phyloP scores from a whole-genome alignment of 1,140 invertebrate species.

The Bombyx mandarina region DNA sequence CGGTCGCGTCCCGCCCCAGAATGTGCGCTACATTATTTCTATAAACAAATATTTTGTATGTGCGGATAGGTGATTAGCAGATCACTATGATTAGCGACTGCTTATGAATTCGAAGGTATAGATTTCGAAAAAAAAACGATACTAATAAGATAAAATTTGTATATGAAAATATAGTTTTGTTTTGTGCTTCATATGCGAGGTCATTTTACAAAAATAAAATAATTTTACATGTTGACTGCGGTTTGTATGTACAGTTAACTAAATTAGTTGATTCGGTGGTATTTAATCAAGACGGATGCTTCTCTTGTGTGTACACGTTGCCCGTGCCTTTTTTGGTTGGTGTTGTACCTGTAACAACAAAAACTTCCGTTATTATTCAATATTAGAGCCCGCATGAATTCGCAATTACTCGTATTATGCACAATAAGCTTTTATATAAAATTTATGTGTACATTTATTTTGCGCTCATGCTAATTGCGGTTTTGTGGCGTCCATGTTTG shows the following conservation, averaged over 20 bases:
- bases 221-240: conserved; percentile 33
- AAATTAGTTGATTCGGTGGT: conserved; percentile 23
- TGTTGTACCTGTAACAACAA: conserved; percentile 44
- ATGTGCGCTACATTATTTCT: conserved; percentile 9
- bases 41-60: conserved; percentile 1
- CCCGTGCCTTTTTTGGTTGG: conserved; percentile 40
- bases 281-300: conserved; percentile 32
- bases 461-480: conserved; percentile 54
- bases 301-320: conserved; percentile 63
- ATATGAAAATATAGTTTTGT: conserved; percentile 37
- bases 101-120: too few species aligned
- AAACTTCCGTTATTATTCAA: conserved; percentile 9
- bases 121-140: conserved; percentile 1
- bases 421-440: conserved; percentile 22
- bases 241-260: conserved; percentile 27
- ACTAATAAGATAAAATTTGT: conserved; percentile 11
- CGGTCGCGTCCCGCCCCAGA: conserved; percentile 16
- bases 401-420: too few species aligned
- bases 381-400: neutral
- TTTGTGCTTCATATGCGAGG: conserved; percentile 42
- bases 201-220: conserved; percentile 17
- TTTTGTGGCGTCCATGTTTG: conserved; percentile 52
- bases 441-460: conserved; percentile 19
- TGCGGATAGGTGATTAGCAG: too few species aligned
- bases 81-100: too few species aligned